A percentile compares a stretch with the other conserved stretches of the same genome.
These are phyloP conservation scores for Channa maculata DNA, from an alignment of 2,113 vertebrate species.

Conservation along the genomic window DNA sequence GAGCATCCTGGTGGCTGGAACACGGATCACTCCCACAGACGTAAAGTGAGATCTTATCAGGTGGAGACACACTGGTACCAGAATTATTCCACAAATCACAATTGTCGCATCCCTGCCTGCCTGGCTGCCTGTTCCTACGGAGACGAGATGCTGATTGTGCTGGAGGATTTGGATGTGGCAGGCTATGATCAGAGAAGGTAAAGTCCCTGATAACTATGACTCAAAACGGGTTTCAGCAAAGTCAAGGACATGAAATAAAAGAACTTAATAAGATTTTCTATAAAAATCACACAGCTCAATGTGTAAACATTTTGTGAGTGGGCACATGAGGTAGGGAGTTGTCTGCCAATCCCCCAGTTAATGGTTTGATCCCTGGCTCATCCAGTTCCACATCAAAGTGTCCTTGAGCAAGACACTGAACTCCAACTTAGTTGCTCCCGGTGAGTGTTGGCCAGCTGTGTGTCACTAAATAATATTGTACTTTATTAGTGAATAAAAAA, in stretches of 20 bases:
- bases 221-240: background rate
- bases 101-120: conserved; percentile 76
- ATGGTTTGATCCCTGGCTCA: no score
- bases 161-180: conserved; percentile 82
- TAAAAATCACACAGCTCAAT: no score
- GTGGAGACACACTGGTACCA: conserved; percentile 85
- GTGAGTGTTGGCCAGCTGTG: no score
- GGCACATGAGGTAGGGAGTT: no score
- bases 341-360: no score
- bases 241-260: background rate
- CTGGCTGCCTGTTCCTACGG: conserved; percentile 76
- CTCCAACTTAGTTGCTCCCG: no score
- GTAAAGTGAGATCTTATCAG: conserved; percentile 83
- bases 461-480: no score
- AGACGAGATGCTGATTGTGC: conserved; percentile 83
- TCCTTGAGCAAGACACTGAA: no score
- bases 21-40: conserved; percentile 78
- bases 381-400: no score
- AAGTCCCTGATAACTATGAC: no score
- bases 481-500: no score
- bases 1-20: conserved; percentile 72
- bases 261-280: background rate
- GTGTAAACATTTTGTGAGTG: background rate
- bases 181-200: conserved; percentile 78
- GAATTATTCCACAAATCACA: conserved; percentile 75